These are phyloP conservation scores for Nebria ingens DNA, from an alignment of 1,140 invertebrate species.

Conservation along the genomic window DNA sequence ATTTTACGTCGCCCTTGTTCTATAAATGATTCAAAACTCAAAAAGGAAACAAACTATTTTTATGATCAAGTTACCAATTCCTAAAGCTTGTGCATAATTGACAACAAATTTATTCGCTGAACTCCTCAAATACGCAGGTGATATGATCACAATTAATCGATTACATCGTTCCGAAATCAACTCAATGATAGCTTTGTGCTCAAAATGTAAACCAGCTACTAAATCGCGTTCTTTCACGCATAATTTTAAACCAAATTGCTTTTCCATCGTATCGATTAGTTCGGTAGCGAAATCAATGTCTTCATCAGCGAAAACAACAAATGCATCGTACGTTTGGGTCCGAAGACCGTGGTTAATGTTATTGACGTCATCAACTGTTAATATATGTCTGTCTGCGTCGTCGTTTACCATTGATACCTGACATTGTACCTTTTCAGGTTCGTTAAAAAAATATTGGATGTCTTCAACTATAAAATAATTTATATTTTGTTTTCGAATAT, in stretches of 20 bases:
- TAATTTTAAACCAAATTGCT: conserved; percentile 47
- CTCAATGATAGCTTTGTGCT: conserved; percentile 57
- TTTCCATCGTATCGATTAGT: conserved; percentile 51
- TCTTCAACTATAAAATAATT: conserved; percentile 24
- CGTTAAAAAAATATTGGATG: conserved; percentile 23
- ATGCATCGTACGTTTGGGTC: conserved; percentile 55
- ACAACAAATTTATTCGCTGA: conserved; percentile 58
- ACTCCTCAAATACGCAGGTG: conserved; percentile 57
- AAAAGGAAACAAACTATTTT: conserved; percentile 6
- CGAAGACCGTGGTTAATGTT: conserved; percentile 38
- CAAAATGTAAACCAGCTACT: conserved; percentile 48
- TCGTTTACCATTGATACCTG: conserved; percentile 10
- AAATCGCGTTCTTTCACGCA: conserved; percentile 58
- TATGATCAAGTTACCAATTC: conserved; percentile 44
- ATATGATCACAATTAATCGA: conserved; percentile 59
- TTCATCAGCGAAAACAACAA: conserved; percentile 57
- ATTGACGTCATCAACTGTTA: conserved; percentile 41
- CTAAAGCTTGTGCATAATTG: conserved; percentile 59
- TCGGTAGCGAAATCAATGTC: conserved; percentile 51
- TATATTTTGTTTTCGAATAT: too few relatives aligned
- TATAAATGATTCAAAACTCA: conserved; percentile 27
- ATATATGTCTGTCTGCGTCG: conserved; percentile 21
- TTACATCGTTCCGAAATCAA: conserved; percentile 64
- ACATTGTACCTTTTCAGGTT: conserved; percentile 15
- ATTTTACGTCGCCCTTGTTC: conserved; percentile 49